phyloP scores from a whole-genome alignment of 2,888 invertebrate genomes.

The Drosophila borealis region DNA sequence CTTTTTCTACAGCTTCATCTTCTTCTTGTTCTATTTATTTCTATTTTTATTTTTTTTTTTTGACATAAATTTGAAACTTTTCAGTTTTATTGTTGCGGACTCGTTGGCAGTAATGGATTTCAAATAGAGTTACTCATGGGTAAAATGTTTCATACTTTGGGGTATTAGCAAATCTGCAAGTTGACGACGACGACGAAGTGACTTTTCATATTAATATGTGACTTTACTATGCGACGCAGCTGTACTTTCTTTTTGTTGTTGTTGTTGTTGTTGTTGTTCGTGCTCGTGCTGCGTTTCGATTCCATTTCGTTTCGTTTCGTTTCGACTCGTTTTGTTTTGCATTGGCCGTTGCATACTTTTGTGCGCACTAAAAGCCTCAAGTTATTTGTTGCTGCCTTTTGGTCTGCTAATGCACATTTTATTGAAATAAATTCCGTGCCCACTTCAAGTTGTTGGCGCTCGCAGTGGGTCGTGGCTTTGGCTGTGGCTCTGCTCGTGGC shows the following conservation, averaged over 20 bases:
- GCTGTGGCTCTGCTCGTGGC: constrained; percentile 41
- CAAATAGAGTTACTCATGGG: constrained; percentile 81
- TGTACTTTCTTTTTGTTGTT: constrained; percentile 30
- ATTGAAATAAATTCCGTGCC: constrained; percentile 80
- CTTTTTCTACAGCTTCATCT: constrained; percentile 23
- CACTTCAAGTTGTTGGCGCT: constrained; percentile 45
- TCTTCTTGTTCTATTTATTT: constrained; percentile 9
- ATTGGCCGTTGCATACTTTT: constrained; percentile 58
- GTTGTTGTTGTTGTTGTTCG: constrained; percentile 4
- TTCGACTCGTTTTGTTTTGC: constrained; percentile 57
- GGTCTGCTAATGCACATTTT: constrained; percentile 76
- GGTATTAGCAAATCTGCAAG: constrained; percentile 78
- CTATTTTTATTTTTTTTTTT: constrained; percentile 36
- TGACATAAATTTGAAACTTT: constrained; percentile 81
- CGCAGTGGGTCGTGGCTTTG: constrained; percentile 16
- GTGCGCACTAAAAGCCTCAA: constrained; percentile 73
- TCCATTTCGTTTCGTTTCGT: constrained; percentile 25
- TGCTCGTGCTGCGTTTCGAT: not conserved
- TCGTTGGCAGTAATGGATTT: constrained; percentile 80
- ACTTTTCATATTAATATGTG: constrained; percentile 61
- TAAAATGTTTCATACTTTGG: constrained; percentile 80
- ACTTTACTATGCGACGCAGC: constrained; percentile 25
- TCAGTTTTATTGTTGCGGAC: constrained; percentile 78
- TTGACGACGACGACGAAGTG: constrained; percentile 34
- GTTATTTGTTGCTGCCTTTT: constrained; percentile 76